Evolutionary conservation across 1,140 invertebrate genomes (phyloP).

Genomic region (Drosophila chauvacae): DNA sequence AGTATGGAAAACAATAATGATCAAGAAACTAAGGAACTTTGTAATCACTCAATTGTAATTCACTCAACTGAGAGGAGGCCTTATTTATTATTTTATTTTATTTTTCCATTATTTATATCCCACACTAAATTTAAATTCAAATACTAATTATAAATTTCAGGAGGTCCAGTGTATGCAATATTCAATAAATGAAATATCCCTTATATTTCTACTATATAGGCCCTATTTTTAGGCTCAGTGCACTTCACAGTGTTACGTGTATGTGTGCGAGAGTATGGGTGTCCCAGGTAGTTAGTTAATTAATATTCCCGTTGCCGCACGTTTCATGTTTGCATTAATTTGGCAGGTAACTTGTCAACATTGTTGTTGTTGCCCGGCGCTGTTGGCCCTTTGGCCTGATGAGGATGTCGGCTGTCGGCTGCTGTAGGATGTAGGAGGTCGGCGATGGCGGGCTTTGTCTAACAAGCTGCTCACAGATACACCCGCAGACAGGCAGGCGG

Average conservation of each 20-base stretch:
- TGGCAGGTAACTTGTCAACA: constrained; percentile 82
- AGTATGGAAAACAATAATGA: too few species aligned
- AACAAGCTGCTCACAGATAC: constrained; percentile 58
- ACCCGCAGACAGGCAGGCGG: neutral
- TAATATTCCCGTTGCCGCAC: constrained; percentile 81
- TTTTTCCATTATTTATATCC: too few species aligned
- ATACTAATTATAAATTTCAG: neutral
- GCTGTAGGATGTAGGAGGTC: constrained; percentile 17
- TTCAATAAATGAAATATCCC: neutral
- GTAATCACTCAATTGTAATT: neutral
- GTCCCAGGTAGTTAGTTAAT: constrained; percentile 73
- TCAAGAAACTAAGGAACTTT: too few species aligned
- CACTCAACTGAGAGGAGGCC: neutral
- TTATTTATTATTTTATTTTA: neutral
- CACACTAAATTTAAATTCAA: neutral
- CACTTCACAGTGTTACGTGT: constrained; percentile 7
- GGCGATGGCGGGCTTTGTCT: constrained; percentile 63
- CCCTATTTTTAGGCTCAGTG: neutral
- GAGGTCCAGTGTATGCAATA: neutral
- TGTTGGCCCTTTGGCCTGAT: constrained; percentile 49
- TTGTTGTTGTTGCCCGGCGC: constrained; percentile 61
- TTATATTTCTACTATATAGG: too few species aligned
- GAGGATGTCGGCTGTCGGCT: constrained; percentile 38
- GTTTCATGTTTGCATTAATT: constrained; percentile 83
- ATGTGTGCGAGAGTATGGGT: constrained; percentile 23